A percentile compares a stretch with the other conserved stretches of the same genome.
phyloP scores from a whole-genome alignment of 2,797 vertebrate species.

The Darevskia nairensis region DNA sequence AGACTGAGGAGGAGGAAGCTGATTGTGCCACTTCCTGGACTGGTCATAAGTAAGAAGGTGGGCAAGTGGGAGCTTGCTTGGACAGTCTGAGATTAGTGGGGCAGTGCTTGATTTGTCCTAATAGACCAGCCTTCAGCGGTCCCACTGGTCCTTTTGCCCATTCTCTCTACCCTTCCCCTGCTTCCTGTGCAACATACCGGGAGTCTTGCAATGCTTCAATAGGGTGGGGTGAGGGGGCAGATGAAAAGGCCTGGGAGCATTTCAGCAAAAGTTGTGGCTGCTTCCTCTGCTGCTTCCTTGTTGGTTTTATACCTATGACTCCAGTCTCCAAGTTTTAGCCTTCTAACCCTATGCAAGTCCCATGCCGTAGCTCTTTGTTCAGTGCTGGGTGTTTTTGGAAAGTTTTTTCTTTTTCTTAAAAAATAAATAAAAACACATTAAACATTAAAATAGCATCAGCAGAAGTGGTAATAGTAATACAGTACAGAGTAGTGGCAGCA shows the following conservation, averaged over 20 bases:
- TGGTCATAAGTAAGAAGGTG: too few relatives aligned
- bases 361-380: neutral
- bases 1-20: too few relatives aligned
- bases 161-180: too few relatives aligned
- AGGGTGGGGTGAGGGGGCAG: too few relatives aligned
- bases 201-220: neutral
- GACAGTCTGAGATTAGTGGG: too few relatives aligned
- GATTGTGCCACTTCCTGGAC: too few relatives aligned
- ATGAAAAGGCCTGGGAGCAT: neutral
- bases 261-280: neutral
- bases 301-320: neutral
- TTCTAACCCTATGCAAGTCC: neutral
- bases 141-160: neutral
- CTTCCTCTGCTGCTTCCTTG: neutral
- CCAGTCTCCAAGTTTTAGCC: neutral
- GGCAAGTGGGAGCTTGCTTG: too few relatives aligned
- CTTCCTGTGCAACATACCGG: neutral
- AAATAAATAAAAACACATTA: neutral
- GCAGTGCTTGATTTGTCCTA: too few relatives aligned
- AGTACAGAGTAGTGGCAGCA: neutral
- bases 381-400: neutral
- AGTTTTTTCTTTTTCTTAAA: neutral
- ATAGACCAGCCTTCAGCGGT: too few relatives aligned
- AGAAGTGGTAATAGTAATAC: neutral
- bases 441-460: neutral